Base-by-base conservation (phyloP, 2,888 invertebrate species). In the Dromius quadrimaculatus region DNA sequence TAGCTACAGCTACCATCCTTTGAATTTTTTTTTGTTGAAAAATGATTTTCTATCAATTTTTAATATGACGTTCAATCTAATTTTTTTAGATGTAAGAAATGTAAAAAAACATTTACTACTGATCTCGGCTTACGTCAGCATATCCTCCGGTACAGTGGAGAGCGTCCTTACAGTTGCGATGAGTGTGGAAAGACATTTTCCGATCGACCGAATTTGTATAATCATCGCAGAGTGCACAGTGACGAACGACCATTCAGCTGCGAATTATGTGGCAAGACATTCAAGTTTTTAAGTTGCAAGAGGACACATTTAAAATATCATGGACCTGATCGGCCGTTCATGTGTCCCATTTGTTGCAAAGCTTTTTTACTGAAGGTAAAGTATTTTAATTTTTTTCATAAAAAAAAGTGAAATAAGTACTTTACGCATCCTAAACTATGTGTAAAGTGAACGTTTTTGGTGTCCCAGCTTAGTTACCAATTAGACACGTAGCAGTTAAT, bases 271-370 rank as follows among this genome's bases (percentile, higher is more conserved):
- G 68, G 68, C 6, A 68, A 68, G 19, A 59, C 59, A 3, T 68
- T 68, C 13, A 68, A 68, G 28, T 68, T 68, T 17, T 59, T 59
- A 1, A 34, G 34, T 5, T 68, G 68, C 32, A 23, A 32, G 19
- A 41, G 68, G 17, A 68, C 68, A 1, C 68, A 68, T 13, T 23
- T 68, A 34, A 68, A 59, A 32, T 68, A 68, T 20, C 68, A 68
- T 22, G 59, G 36, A 9, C 20, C 17, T 6, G 68, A 68, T 9
- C 41, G 59, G 23, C 59, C 68, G 6, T 68, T 68, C 11, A 9
- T 59, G 6, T 68, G 68, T 15, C 59, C 28, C 15, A 34, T 68
- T 22, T 68, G 68, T 13, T 59, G 68, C 0, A 68, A 68, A 50
- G 17, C 68, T 11, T 68, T 68, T 20, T 43, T 59, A 3, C 2